Evolutionary conservation across 2,797 vertebrate genomes (phyloP).

Genomic region (Meriones psammophilus): DNA sequence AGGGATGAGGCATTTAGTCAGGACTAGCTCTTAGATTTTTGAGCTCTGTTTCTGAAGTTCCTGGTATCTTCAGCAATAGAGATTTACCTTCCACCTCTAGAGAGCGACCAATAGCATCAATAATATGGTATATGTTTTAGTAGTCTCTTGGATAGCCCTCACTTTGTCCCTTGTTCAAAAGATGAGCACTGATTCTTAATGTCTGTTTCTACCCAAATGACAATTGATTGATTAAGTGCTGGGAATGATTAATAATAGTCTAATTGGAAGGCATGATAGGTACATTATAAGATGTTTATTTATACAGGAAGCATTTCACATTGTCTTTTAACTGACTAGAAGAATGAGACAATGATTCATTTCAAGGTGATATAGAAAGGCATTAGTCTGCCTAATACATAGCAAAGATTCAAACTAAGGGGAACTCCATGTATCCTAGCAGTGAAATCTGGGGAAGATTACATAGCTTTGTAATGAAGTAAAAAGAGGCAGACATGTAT

Average conservation of each 20-base stretch:
- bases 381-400: neutral
- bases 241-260: neutral
- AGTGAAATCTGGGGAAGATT: neutral
- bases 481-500: neutral
- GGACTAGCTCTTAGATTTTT: neutral
- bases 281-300: neutral
- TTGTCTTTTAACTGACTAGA: conserved; percentile 35
- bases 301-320: neutral
- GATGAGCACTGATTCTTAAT: neutral
- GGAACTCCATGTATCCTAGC: neutral
- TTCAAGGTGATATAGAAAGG: neutral
- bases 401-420: neutral
- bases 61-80: neutral
- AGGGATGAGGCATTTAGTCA: neutral
- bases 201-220: neutral
- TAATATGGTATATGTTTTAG: neutral
- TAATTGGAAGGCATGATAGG: neutral
- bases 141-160: neutral
- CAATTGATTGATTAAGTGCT: neutral
- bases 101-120: too few species aligned
- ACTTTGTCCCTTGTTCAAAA: neutral
- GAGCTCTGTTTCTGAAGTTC: neutral
- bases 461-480: neutral
- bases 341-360: neutral
- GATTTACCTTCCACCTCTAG: neutral